Conservation (phyloP, 2,113 vertebrate genomes). For the Saguinus imperator region DNA sequence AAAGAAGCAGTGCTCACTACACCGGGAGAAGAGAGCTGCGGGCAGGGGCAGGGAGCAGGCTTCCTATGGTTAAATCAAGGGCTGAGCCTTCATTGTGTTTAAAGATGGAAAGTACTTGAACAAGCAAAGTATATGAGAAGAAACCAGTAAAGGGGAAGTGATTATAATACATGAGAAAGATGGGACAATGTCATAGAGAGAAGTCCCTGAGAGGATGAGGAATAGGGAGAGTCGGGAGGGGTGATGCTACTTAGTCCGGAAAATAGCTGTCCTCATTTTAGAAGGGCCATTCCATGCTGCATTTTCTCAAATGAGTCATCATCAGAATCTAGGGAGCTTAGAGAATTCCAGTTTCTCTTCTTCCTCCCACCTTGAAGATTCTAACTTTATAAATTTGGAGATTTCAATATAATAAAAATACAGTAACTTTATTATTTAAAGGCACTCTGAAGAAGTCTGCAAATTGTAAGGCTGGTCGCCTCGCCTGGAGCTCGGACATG, state of each 20-base stretch:
- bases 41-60: not conserved
- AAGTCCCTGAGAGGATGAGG: not conserved
- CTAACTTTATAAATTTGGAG: not conserved
- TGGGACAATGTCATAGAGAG: not conserved
- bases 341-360: not conserved
- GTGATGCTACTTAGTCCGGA: not conserved
- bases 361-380: not conserved
- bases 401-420: not conserved
- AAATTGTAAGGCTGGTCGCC: no score
- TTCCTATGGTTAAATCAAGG: not conserved
- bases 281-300: not conserved
- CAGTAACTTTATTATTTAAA: not conserved
- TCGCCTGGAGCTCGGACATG: no score
- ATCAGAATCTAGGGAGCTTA: not conserved
- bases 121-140: not conserved
- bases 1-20: accelerated
- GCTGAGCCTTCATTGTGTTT: not conserved
- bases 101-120: not conserved
- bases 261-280: not conserved
- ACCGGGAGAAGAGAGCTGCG: not conserved
- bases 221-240: accelerated
- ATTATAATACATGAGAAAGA: not conserved
- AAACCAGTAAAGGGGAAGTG: not conserved
- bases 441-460: not conserved
- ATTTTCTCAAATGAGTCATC: not conserved